These are phyloP conservation scores for Trichomycterus rosablanca DNA, from an alignment of 2,113 vertebrate species.

Conservation along the genomic window DNA sequence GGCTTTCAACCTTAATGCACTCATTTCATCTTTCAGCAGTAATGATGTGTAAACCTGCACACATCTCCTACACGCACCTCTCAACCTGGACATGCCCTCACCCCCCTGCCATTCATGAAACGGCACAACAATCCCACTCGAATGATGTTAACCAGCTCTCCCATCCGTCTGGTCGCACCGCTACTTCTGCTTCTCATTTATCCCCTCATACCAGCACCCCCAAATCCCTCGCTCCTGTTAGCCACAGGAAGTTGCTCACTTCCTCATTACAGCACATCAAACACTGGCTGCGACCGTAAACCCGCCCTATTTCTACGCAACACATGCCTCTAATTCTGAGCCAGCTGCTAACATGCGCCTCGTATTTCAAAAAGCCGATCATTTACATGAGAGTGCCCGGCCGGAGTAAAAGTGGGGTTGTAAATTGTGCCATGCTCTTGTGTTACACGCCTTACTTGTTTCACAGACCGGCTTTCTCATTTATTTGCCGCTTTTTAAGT, in stretches of 20 bases:
- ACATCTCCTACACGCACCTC: constrained; percentile 21
- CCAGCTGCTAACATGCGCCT: constrained; percentile 71
- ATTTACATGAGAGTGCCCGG: constrained; percentile 26
- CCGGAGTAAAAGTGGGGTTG: constrained; percentile 21
- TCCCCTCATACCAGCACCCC: constrained; percentile 12
- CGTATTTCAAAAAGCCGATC: constrained; percentile 32
- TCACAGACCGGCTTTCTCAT: not conserved
- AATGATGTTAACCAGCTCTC: constrained; percentile 31
- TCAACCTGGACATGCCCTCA: constrained; percentile 34
- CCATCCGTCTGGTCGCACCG: constrained; percentile 25
- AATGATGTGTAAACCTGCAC: constrained; percentile 30
- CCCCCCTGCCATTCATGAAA: constrained; percentile 13
- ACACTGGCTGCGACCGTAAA: constrained; percentile 82
- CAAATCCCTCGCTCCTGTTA: constrained; percentile 49
- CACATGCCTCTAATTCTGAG: constrained; percentile 82
- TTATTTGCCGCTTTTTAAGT: not conserved
- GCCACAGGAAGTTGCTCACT: constrained; percentile 78
- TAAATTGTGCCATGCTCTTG: constrained; percentile 16
- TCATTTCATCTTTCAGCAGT: constrained; percentile 21
- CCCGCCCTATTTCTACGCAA: constrained; percentile 73
- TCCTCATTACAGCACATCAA: constrained; percentile 88
- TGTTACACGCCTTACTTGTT: constrained; percentile 16
- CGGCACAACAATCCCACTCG: constrained; percentile 26
- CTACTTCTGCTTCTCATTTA: constrained; percentile 49
- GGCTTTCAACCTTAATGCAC: no score